Percentiles rank a stretch among this genome's conserved stretches.
phyloP scores from a whole-genome alignment of 2,797 vertebrate species.

The Phoeniculus purpureus region DNA sequence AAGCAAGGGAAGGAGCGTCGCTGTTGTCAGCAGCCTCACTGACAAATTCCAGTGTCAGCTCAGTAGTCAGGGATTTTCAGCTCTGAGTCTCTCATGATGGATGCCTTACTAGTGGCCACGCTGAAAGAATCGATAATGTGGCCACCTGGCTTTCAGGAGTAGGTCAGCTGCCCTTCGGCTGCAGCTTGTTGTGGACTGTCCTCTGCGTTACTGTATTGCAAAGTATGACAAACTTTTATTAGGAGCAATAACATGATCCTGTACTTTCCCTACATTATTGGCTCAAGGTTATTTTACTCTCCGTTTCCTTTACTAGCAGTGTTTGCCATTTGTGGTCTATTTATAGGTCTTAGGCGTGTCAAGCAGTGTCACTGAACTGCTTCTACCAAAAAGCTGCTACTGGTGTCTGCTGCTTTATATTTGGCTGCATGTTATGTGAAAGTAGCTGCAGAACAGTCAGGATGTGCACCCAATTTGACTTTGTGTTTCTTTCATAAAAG shows the following conservation, averaged over 20 bases:
- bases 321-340: background rate
- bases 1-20: background rate
- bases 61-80: background rate
- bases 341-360: background rate
- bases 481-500: background rate
- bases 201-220: background rate
- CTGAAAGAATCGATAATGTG: rapidly evolving
- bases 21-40: rapidly evolving
- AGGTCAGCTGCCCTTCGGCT: background rate
- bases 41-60: background rate
- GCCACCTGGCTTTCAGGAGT: background rate
- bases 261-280: background rate
- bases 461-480: background rate
- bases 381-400: background rate
- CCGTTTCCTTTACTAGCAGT: background rate
- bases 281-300: background rate
- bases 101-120: rapidly evolving
- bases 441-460: background rate
- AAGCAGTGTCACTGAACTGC: background rate
- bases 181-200: background rate
- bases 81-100: background rate
- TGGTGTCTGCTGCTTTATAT: background rate
- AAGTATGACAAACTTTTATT: background rate
- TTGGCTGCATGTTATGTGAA: background rate
- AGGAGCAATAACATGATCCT: background rate